Conservation (phyloP, 35 echinoderm and acorn worm species). For the Lytechinus variegatus region DNA sequence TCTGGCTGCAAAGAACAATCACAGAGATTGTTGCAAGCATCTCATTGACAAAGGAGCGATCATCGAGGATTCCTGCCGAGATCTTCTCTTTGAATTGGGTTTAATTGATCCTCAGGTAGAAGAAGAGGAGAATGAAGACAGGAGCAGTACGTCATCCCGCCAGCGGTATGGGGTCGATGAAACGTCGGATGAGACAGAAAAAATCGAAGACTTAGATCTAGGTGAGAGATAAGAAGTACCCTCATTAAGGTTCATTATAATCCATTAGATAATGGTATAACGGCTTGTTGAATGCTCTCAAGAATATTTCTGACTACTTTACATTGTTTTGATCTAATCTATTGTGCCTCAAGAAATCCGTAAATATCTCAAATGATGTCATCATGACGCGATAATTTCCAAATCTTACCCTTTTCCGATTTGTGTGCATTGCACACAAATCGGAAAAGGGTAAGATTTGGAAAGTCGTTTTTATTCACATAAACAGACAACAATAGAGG, state of each 20-base stretch:
- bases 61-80: background rate
- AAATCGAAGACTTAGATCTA: constrained; percentile 50
- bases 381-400: background rate
- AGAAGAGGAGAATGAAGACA: background rate
- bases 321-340: background rate
- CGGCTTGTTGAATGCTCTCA: background rate
- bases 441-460: background rate
- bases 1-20: background rate
- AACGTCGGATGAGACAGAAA: background rate
- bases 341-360: background rate
- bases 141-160: background rate
- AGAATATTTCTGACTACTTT: background rate
- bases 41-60: constrained; percentile 29
- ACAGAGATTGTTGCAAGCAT: background rate
- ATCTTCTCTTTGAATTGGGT: constrained; percentile 11
- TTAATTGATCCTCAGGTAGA: background rate
- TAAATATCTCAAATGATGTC: background rate
- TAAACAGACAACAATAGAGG: background rate
- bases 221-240: constrained; percentile 20
- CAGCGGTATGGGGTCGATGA: constrained; percentile 34
- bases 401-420: background rate
- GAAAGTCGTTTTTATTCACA: background rate
- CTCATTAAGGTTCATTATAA: background rate
- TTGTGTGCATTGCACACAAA: background rate
- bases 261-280: background rate